Conservation (phyloP, 2,888 invertebrate genomes). For the Meghimatium bilineatum region DNA sequence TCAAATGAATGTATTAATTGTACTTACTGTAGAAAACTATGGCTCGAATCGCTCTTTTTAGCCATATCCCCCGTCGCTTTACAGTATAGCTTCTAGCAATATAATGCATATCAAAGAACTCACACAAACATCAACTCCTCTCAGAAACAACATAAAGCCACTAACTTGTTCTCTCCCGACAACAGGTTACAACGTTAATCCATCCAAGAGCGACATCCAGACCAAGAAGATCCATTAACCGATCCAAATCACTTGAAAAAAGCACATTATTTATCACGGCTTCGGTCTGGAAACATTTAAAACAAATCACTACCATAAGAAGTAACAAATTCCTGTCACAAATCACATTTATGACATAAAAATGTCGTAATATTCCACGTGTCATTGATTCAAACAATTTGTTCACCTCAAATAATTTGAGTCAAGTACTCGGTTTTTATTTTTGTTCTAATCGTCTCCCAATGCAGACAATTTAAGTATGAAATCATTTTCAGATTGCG, state of each 20-base stretch:
- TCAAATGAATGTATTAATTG: too few relatives aligned
- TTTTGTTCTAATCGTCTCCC: not conserved
- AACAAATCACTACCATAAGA: not conserved
- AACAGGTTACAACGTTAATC: constrained; percentile 7
- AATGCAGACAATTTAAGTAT: not conserved
- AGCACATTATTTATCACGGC: not conserved
- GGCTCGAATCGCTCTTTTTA: too few relatives aligned
- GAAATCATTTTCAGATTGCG: not conserved
- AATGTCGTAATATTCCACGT: not conserved
- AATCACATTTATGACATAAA: not conserved
- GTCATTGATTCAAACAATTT: not conserved
- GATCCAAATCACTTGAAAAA: not conserved
- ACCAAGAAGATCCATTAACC: constrained; percentile 5
- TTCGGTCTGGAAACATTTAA: not conserved
- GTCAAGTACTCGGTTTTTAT: not conserved
- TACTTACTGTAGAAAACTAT: too few relatives aligned
- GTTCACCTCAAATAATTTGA: not conserved
- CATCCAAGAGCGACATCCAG: not conserved
- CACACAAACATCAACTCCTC: not conserved
- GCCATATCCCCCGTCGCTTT: too few relatives aligned
- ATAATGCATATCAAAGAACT: too few relatives aligned
- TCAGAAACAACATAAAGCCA: not conserved
- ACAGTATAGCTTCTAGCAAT: too few relatives aligned
- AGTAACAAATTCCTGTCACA: not conserved
- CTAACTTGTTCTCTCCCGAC: constrained; percentile 14